These are phyloP conservation scores for Polia nebulosa DNA, from an alignment of 2,888 invertebrate genomes.

Conservation along the genomic window DNA sequence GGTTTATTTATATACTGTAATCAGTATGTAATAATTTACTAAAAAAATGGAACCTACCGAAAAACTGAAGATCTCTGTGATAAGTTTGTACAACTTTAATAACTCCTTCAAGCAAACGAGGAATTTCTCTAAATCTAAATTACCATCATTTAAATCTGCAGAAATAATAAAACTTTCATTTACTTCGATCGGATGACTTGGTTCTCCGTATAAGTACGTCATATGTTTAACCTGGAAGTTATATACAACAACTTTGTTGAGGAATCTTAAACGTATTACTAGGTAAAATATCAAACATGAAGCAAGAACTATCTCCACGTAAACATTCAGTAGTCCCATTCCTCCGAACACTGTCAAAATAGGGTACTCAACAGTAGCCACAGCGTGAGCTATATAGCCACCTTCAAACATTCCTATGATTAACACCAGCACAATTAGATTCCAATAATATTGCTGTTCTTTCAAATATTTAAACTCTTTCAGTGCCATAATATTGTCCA, in stretches of 20 bases:
- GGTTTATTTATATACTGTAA: not conserved
- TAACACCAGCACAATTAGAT: slow-evolving; percentile 47
- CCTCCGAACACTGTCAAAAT: slow-evolving; percentile 47
- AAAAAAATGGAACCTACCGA: no score
- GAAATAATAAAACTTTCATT: slow-evolving; percentile 34
- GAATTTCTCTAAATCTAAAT: slow-evolving; percentile 51
- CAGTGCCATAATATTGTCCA: slow-evolving; percentile 64
- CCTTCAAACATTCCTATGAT: slow-evolving; percentile 47
- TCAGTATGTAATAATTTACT: no score
- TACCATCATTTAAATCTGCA: slow-evolving; percentile 20
- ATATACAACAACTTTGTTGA: slow-evolving; percentile 50
- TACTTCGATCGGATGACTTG: not conserved
- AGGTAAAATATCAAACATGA: slow-evolving; percentile 65
- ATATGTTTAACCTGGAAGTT: slow-evolving; percentile 15
- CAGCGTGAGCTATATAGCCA: slow-evolving; percentile 55
- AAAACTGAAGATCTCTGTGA: slow-evolving; percentile 67
- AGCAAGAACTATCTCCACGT: slow-evolving; percentile 65
- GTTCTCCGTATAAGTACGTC: not conserved
- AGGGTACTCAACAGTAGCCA: slow-evolving; percentile 55
- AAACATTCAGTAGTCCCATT: slow-evolving; percentile 55
- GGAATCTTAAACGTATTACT: slow-evolving; percentile 58
- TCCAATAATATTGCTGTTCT: slow-evolving; percentile 55
- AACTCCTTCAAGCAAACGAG: slow-evolving; percentile 63
- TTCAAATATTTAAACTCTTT: slow-evolving; percentile 54
- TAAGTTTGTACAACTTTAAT: slow-evolving; percentile 64